A percentile compares a stretch with the other conserved stretches of the same genome.
Conservation (phyloP, 2,797 vertebrate genomes). For the Pseudopleuronectes americanus region DNA sequence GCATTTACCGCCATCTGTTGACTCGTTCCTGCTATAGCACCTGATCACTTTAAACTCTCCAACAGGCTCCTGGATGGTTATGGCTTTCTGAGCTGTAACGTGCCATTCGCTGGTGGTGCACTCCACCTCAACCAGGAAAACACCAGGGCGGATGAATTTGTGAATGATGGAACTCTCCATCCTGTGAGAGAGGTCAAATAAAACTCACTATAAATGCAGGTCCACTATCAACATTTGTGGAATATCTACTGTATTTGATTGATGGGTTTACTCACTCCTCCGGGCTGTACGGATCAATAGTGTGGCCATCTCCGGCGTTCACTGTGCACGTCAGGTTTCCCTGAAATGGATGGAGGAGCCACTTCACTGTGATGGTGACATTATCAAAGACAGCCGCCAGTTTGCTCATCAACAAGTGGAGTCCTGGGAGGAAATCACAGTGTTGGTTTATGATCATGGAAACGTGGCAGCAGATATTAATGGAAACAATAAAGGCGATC, state of each 20-base stretch:
- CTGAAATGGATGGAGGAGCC: conserved; percentile 91
- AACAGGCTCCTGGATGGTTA: conserved; percentile 84
- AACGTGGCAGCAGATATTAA: background rate
- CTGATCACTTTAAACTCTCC: conserved; percentile 78
- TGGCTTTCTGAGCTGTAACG: conserved; percentile 86
- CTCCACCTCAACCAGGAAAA: conserved; percentile 89
- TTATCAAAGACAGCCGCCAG: conserved; percentile 86
- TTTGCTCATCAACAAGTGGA: conserved; percentile 83
- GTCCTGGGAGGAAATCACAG: conserved; percentile 78
- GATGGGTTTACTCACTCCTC: conserved; percentile 81
- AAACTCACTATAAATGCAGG: background rate
- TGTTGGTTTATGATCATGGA: background rate
- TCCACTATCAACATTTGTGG: background rate
- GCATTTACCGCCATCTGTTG: conserved; percentile 82
- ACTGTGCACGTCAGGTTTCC: conserved; percentile 94
- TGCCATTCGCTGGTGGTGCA: conserved; percentile 94
- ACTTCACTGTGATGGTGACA: conserved; percentile 87
- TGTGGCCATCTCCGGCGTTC: conserved; percentile 90
- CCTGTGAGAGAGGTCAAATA: conserved; percentile 59
- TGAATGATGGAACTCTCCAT: conserved; percentile 86
- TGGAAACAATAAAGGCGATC: background rate
- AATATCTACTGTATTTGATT: background rate
- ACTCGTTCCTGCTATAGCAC: conserved; percentile 83
- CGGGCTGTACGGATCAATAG: conserved; percentile 90
- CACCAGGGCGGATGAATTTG: conserved; percentile 85